Conservation (phyloP, 2,888 invertebrate genomes). For the Drosophila stalkeri region DNA sequence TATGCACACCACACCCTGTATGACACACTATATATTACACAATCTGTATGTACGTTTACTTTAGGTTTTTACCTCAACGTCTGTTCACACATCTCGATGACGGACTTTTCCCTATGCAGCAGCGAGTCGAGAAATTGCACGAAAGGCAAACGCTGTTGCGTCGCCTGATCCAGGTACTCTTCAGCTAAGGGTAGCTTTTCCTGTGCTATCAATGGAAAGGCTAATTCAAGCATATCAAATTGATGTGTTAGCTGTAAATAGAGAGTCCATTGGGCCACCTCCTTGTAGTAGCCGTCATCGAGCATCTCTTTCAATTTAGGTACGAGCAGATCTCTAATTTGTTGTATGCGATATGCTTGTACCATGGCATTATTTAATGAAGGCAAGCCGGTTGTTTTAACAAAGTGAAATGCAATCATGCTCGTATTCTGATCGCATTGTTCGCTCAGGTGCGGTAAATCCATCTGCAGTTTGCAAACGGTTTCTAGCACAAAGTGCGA, state of each 20-base stretch:
- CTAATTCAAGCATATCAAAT: conserved; percentile 89
- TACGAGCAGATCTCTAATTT: conserved; percentile 88
- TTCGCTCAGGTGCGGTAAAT: conserved; percentile 84
- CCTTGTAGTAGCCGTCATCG: conserved; percentile 88
- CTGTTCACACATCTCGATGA: conserved; percentile 87
- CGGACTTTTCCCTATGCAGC: conserved; percentile 87
- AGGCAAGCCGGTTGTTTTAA: conserved; percentile 89
- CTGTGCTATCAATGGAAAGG: conserved; percentile 92
- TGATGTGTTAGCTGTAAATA: conserved; percentile 89
- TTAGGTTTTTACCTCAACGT: conserved; percentile 86
- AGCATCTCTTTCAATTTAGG: conserved; percentile 88
- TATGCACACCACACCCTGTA: neutral
- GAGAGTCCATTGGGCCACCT: conserved; percentile 90
- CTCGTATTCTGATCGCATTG: conserved; percentile 87
- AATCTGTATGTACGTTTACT: neutral
- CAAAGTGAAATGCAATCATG: conserved; percentile 90
- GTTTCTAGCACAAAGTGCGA: conserved; percentile 87
- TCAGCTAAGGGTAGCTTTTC: conserved; percentile 92
- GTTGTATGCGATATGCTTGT: conserved; percentile 88
- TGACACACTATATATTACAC: neutral
- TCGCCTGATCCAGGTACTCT: conserved; percentile 89
- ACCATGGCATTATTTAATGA: conserved; percentile 88
- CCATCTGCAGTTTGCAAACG: conserved; percentile 86
- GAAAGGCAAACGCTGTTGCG: conserved; percentile 88
- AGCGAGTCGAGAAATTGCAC: conserved; percentile 90